Base-by-base conservation (phyloP, 1,140 invertebrate species). In the Nephotettix cincticeps region DNA sequence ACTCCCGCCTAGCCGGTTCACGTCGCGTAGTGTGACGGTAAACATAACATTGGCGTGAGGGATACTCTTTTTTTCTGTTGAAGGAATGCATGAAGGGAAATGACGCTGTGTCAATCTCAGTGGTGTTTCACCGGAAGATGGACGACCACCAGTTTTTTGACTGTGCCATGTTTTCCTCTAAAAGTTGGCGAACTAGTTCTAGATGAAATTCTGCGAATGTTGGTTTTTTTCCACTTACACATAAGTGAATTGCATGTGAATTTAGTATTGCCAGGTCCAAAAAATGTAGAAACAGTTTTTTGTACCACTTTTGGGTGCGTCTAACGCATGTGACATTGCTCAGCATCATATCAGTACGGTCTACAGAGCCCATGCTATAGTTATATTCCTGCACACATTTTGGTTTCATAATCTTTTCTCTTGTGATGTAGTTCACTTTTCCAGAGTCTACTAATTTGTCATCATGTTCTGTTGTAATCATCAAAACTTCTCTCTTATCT, bases 311-410 rank as follows among this genome's bases (percentile, higher is more conserved):
- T 23, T 76, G 54, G 17, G 76, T 73, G 76, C 79, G 80, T 30
- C 77, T 81, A 76, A 79, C 80, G 80, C 71, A 80, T 81, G n/a
- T 75, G 64, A 80, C 75, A 1, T 74, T 74, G 28, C 75, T 78
- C 19, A 78, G 71, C 51, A 79, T 70, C 78, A 79, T 78, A 71
- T 81, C 78, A 0, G 76, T 64, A 72, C 73, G 74, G 70, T 82
- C 80, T 1, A 82, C 78, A 28, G 73, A 68, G 29, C 78, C 79
- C 78, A 82, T 83, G 70, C 75, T 78, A 70, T 74, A 66, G 71
- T 76, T 79, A 69, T 82, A 82, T 66, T 79, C 75, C 63, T 80
- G 40, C n/a, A 82, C 73, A 74, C 77, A 76, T 67, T 74, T 63
- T 64, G 80, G 78, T 76, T 81, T 81, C 71, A 43, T 66, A 68